Percentiles rank a stretch among this genome's conserved stretches.
These are phyloP conservation scores for Cyanoliseus patagonus DNA, from an alignment of 2,113 vertebrate genomes.

Conservation along the genomic window DNA sequence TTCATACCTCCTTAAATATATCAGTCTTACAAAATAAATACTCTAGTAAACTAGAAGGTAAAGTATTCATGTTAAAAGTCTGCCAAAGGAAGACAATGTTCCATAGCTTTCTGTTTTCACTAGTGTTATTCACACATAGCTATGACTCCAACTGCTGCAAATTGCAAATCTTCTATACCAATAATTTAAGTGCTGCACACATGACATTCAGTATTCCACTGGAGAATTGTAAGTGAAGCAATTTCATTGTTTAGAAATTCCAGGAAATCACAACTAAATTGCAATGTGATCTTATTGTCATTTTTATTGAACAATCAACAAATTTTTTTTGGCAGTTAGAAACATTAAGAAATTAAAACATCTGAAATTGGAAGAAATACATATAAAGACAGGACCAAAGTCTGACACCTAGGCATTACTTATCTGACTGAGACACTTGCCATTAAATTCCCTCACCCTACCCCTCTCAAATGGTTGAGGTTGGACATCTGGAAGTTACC, in stretches of 20 bases:
- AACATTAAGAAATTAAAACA: not conserved
- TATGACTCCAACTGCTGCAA: not conserved
- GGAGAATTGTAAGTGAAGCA: not conserved
- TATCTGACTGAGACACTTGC: not conserved
- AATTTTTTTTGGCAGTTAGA: not conserved
- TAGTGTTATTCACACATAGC: not conserved
- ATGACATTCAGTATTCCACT: not conserved
- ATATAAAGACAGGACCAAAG: not conserved
- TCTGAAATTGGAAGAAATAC: not conserved
- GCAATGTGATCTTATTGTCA: not conserved
- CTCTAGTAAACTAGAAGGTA: not conserved
- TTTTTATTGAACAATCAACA: not conserved
- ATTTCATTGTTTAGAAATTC: not conserved
- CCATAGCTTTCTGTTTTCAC: not conserved
- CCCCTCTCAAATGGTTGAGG: not conserved
- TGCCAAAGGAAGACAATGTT: not conserved
- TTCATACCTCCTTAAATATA: not conserved
- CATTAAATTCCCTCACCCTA: accelerated
- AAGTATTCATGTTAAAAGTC: not conserved
- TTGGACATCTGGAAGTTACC: not conserved
- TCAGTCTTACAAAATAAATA: not conserved
- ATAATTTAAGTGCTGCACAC: not conserved
- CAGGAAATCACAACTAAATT: not conserved
- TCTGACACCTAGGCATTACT: not conserved
- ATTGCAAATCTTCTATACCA: not conserved